Base-by-base conservation (phyloP, 2,797 vertebrate species). In the Sebastes trivittatus region DNA sequence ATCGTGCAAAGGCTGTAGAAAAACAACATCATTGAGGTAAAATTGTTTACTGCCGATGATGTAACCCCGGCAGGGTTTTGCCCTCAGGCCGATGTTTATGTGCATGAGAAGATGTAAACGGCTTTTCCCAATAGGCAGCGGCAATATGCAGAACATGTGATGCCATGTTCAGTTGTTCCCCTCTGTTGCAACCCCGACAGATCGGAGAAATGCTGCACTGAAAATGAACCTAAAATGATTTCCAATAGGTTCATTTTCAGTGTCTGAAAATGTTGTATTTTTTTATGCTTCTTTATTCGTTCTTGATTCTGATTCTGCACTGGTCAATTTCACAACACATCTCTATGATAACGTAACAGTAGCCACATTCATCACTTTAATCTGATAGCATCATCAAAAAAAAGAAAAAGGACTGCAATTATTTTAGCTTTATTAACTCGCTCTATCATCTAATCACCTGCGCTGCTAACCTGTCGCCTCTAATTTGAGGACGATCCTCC, bases 401-500 rank as follows among this genome's bases (percentile, higher is more conserved):
- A 46, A 16, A 58, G 66, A 46, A 18, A 38, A n/a, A 56, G 8
- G 7, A 38, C 2, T 18, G 7, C 49, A 71, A 32, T 69, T 34
- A 62, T 42, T 68, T 63, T 25, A 63, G 20, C 54, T 63, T 60
- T 52, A 78, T 75, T 63, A 82, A 59, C n/a, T 55, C 67, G 16
- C 69, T 74, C 61, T 63, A 63, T 82, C 42, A 78, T 80, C 6
- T 20, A 59, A 70, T 82, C 38, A 67, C 55, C 68, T 54, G 22
- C 1, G 7, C 29, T 62, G 66, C 73, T 46, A 46, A 77, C 66
- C 71, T 63, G 22, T 36, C 14, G 8, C 27, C 54, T 29, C 14
- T 54, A 27, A 82, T 85, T 5, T 54, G 42, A 54, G 29, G 32
- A n/a, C 34, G 77, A 83, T 75, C 49, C 70, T 75, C 67, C 61